Conservation (phyloP, 2,888 invertebrate species). For the Catocala nupta region DNA sequence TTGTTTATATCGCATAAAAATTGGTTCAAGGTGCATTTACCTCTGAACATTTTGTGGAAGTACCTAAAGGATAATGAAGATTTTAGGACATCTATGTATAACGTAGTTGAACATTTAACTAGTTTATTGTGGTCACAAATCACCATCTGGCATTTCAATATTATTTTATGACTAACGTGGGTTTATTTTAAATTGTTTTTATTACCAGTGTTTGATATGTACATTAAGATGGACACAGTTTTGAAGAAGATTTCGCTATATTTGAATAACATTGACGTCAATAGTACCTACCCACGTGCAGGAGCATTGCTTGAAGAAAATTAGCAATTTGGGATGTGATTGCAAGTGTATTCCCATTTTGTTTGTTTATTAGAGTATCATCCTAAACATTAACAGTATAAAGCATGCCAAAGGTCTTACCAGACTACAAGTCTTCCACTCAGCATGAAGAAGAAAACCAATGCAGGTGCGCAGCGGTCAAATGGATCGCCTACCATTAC, state of each 20-base stretch:
- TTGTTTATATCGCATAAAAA: constrained; percentile 78
- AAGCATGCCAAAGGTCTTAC: constrained; percentile 65
- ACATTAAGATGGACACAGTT: constrained; percentile 29
- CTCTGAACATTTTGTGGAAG: constrained; percentile 7
- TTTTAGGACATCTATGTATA: background rate
- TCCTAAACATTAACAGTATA: too few species aligned
- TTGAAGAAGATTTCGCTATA: constrained; percentile 26
- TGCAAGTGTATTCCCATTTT: background rate
- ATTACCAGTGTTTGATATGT: constrained; percentile 20
- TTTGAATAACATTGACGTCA: constrained; percentile 51
- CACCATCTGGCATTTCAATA: background rate
- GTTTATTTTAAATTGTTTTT: constrained; percentile 7
- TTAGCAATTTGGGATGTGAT: constrained; percentile 6
- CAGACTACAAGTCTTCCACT: constrained; percentile 95
- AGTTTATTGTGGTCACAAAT: background rate
- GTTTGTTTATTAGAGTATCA: too few species aligned
- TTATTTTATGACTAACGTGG: background rate
- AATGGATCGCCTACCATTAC: constrained; percentile 97
- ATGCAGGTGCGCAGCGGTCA: constrained; percentile 95
- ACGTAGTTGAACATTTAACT: background rate
- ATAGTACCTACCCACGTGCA: constrained; percentile 48
- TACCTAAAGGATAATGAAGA: constrained; percentile 3
- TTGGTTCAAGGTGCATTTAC: constrained; percentile 69
- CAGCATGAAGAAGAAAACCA: constrained; percentile 97
- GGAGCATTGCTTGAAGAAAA: constrained; percentile 24